Percentiles rank a stretch among this genome's conserved stretches.
Conservation (phyloP, 2,113 vertebrate genomes). For the Elephas maximus region DNA sequence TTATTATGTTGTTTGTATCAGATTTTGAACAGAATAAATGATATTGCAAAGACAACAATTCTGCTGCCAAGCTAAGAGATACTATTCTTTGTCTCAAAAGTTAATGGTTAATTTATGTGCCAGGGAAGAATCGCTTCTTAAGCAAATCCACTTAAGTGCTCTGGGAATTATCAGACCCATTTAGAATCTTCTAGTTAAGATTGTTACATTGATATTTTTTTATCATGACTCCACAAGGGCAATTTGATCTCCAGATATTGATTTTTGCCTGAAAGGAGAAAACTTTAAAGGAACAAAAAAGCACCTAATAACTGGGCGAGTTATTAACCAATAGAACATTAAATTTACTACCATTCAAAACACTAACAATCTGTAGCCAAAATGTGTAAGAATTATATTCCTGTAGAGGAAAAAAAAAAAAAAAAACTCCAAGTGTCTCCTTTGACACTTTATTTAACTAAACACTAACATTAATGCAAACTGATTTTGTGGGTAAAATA, state of each 20-base stretch:
- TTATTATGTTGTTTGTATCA: constrained; percentile 70
- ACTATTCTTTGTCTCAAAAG: not conserved
- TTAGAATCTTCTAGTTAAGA: constrained; percentile 61
- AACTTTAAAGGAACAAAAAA: not conserved
- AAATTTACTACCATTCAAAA: not conserved
- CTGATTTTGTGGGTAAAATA: not conserved
- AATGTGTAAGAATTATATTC: not conserved
- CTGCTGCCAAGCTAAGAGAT: not conserved
- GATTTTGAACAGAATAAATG: constrained; percentile 39
- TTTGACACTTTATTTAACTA: not conserved
- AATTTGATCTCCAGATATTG: constrained; percentile 31
- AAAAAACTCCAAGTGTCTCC: not conserved
- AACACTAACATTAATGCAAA: not conserved
- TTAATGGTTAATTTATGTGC: constrained; percentile 61
- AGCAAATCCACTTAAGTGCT: constrained; percentile 10
- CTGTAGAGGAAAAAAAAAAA: not conserved
- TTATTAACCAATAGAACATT: not conserved
- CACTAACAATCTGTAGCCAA: not conserved
- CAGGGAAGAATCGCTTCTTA: not conserved
- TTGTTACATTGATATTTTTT: constrained; percentile 40
- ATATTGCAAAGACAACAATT: constrained; percentile 36
- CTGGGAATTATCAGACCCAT: constrained; percentile 61
- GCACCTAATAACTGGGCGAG: not conserved
- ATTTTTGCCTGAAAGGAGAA: constrained; percentile 1
- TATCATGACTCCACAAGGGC: not conserved